Evolutionary conservation across 2,797 vertebrate species (phyloP), one percentile per base, ranked within the genome.

Genomic region (Lacerta viridis): DNA sequence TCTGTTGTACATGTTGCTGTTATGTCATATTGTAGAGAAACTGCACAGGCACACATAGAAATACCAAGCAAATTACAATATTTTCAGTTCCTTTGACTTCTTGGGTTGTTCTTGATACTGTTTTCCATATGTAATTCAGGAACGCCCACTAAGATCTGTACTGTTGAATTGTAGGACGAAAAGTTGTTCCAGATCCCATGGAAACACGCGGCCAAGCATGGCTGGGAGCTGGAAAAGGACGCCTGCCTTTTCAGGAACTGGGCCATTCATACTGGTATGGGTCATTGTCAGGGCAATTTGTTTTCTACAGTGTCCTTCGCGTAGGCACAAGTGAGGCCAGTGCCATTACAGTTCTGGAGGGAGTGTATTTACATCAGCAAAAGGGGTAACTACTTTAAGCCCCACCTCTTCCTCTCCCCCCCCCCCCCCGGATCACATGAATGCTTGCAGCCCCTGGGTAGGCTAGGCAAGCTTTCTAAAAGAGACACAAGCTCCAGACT

Each of bases 201-300:
- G 99, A 99, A 99, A 85, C 99, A 99, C 0, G 99, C 98, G 0
- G 99, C 99, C 59, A 98, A 99, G 29, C 99, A 99, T 0, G 99
- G 99, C 81, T 99, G 99, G 99, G 97, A 99, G 91, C 94, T 99
- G 94, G 97, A 99, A 91, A 99, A 98, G 92, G 99, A 99, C 0
- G 99, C 99, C 2, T 97, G 97, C 93, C 97, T 99, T 5, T 99
- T 99, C 96, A 97, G 98, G 85, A 94, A 96, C 84, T 99, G 99
- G 99, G 99, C 99, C 93, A 97, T 99, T 80, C 99, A 99, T 92
- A 99, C 99, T 96, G 99, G 99, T 99, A 93, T 87, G 97, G 83
- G 33, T 0, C 83, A 41, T 78, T 5, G 13, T 61, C 2, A 23
- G 2, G 27, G 13, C 18, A 0, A 29, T 2, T 55, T 55, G 13